Evolutionary conservation across 2,888 invertebrate genomes (phyloP).

Genomic region (Megastigmus dorsalis): DNA sequence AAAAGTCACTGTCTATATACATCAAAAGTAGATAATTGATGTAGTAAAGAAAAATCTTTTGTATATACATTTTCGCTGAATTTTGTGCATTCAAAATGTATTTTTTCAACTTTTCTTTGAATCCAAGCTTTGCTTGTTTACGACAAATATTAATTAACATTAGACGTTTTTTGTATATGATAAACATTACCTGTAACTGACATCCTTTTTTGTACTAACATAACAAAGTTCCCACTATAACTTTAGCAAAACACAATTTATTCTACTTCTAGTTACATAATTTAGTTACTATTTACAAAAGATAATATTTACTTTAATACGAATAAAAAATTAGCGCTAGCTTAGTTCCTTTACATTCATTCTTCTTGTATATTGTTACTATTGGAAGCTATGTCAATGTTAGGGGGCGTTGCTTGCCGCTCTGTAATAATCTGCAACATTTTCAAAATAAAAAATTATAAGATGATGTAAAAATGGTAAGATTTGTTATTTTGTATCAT

Average conservation of each 20-base stretch:
- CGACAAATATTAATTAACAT: no score
- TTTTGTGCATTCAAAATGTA: slow-evolving; percentile 23
- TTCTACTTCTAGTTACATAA: slow-evolving; percentile 50
- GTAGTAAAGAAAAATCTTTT: slow-evolving; percentile 14
- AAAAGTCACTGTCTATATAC: slow-evolving; percentile 37
- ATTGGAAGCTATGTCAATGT: slow-evolving; percentile 34
- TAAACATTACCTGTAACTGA: slow-evolving; percentile 20
- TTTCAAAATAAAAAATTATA: slow-evolving; percentile 27
- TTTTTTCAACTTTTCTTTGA: slow-evolving; percentile 20
- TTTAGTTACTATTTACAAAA: slow-evolving; percentile 51
- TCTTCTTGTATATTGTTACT: slow-evolving; percentile 41
- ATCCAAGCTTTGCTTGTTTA: no score
- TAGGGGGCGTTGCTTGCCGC: slow-evolving; percentile 5
- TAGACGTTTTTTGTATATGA: no score
- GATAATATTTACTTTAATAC: slow-evolving; percentile 49
- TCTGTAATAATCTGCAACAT: slow-evolving; percentile 31
- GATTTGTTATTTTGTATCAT: neutral
- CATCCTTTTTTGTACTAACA: slow-evolving; percentile 42
- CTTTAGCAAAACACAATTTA: slow-evolving; percentile 47
- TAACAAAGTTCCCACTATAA: slow-evolving; percentile 24
- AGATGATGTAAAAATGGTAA: neutral
- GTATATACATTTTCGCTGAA: slow-evolving; percentile 11
- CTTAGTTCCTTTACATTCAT: slow-evolving; percentile 34
- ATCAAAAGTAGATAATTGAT: slow-evolving; percentile 40
- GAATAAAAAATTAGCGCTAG: slow-evolving; percentile 49